Base-by-base conservation (phyloP, 2,888 invertebrate species). In the Limnephilus rhombicus region DNA sequence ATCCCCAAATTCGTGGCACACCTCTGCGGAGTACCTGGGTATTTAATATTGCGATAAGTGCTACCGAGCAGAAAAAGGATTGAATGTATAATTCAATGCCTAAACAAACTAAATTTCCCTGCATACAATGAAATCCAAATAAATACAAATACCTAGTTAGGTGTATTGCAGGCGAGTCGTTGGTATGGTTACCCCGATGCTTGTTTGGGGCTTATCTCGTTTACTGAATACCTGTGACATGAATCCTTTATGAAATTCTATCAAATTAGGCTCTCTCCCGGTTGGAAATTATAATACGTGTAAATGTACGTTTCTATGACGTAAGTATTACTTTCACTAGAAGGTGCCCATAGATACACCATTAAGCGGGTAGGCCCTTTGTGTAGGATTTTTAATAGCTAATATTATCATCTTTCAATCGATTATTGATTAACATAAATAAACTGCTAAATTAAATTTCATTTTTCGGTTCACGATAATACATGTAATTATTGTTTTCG, bases 191-290 rank as follows among this genome's bases (percentile, higher is more conserved):
- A 41, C 85, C 13, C n/a, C 85, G 85, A 41, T 37, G 7, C 45
- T 13, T 68, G 45, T 29, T 37, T n/a, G 68, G 24, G 85, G 41
- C 85, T 85, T 85, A 85, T 85, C 85, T 85, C 85, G 29, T 85
- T 85, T 41, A 85, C 41, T 82, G 37, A 85, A 85, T 85, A 85
- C 85, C 45, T 85, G 85, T 85, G 85, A 85, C 41, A 85, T 85
- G 85, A 85, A 85, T 85, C 85, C 85, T 85, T 85, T 85, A 85
- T 85, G 85, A 45, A 85, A 68, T 68, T 83, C 31, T 37, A 31
- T 34, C 37, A 68, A 34, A 37, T 83, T 31, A 83, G 83, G 37
- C 29, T 31, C 37, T 13, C 31, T 31, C 83, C 34, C 31, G 34
- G 15, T 34, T 83, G 83, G 37, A 37, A 37, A 83, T 83, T 83